Evolutionary conservation across 2,888 invertebrate species (phyloP), one percentile per base, ranked within the genome.

Genomic region (Caenorhabditis sinica): DNA sequence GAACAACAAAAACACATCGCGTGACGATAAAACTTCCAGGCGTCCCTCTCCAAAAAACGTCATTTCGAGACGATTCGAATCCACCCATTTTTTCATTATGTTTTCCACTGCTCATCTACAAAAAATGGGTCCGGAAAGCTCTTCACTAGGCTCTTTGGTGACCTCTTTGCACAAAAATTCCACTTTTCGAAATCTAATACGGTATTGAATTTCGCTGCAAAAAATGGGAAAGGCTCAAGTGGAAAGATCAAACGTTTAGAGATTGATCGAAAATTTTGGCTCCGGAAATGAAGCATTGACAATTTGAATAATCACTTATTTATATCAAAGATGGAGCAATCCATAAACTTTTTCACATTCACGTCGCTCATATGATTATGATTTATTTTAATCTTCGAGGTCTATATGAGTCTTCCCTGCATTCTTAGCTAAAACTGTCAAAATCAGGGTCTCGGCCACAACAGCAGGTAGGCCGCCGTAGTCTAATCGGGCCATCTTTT

Each of bases 1-100:
- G 65, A 72, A 76, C 75, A 74, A 82, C 74, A 74, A 81, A 81
- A 81, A 81, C 73, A 73, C 75, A 82, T 82, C 60, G 82, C 82
- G 82, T 82, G 82, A 82, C 82, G 69, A 82, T 82, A 74, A 82
- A 82, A 82, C 63, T 82, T 74, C 33, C 45, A 69, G 56, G 30
- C 65, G 65, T 65, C 65, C 65, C 65, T n/a, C 45, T 45, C 66
- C 8, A 45, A 23, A 51, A 66, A 73, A 66, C 72, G 80, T 80
- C 73, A 79, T 80, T 81, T 61, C 43, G 60, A 53, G 53, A 53
- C 36, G n/a, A 68, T 33, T 65, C 28, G 53, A n/a, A 49, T 43
- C 20, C 36, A 30, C 13, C 20, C 45, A 30, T 45, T 40, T 72
- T 80, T 72, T 80, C 80, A 80, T 80, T 72, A 79, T 63, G 61